Evolutionary conservation across 2,113 vertebrate genomes (phyloP).

Genomic region (Azemiops feae): DNA sequence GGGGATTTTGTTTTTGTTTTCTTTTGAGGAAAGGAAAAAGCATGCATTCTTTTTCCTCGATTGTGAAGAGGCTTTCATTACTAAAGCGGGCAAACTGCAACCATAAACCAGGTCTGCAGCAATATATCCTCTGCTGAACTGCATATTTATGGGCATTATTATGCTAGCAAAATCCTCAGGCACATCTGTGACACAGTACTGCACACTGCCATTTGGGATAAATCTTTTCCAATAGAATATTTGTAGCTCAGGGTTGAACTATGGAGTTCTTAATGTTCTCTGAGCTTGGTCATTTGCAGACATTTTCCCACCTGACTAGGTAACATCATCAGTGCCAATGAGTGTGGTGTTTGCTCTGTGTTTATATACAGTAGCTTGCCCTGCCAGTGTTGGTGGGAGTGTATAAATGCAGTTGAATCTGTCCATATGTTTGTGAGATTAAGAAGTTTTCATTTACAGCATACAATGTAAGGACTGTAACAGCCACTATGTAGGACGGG

Average conservation of each 20-base stretch:
- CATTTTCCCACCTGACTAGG: neutral
- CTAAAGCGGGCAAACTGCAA: neutral
- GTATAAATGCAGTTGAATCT: neutral
- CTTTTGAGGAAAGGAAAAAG: constrained; percentile 40
- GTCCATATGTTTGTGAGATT: neutral
- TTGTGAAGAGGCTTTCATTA: constrained; percentile 23
- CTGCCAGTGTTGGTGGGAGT: neutral
- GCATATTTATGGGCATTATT: neutral
- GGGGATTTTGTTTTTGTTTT: neutral
- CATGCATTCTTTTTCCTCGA: neutral
- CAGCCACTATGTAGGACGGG: neutral
- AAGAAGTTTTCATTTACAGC: neutral
- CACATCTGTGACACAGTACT: neutral
- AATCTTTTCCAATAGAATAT: neutral
- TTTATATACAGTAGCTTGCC: neutral
- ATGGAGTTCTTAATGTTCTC: neutral
- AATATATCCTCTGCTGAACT: neutral
- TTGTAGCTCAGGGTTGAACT: neutral
- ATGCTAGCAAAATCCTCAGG: neutral
- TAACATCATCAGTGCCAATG: neutral
- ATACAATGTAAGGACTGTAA: neutral
- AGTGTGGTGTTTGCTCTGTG: neutral
- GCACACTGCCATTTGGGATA: neutral
- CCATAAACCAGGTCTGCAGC: neutral
- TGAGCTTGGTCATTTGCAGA: neutral